Evolutionary conservation across 64 coral and sea anemone species (phyloP), one percentile per base, ranked within the genome.

Genomic region (Porites lutea): DNA sequence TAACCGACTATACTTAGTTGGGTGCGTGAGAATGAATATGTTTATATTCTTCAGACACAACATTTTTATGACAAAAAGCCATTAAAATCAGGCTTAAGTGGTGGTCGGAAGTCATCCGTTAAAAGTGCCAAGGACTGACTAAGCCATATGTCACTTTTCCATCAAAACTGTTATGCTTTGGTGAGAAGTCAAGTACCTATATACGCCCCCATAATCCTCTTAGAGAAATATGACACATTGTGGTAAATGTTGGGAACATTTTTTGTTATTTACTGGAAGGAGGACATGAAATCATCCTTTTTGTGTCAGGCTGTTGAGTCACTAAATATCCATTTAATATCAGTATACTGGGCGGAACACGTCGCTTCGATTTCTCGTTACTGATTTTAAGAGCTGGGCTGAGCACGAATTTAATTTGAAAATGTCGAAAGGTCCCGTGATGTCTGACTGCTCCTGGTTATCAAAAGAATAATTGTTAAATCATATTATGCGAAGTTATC

Each of bases 61-160:
- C 27, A 37, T 37, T 37, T 37, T 37, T 37, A 37, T 37, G 27
- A 37, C 27, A 0, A 15, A 52, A 52, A 18, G 45, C 74, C 14
- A 7, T 52, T 54, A 48, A 19, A 54, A 77, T 3, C 14, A 70
- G 3, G 20, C 2, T 77, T n/a, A 77, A 77, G 74, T 77, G 74
- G 48, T 54, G 74, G 74, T 77, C 74, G 18, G 74, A 77, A 77
- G 48, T 47, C 13, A 77, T 77, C 74, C n/a, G 52, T 77, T 49
- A 52, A 52, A 8, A 9, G 7, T 77, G 49, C 49, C 74, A 77
- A 77, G 16, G 27, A 10, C 3, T 8, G 7, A n/a, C 3, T 57
- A 70, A 4, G 6, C 19, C 7, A 6, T 70, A 21, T 70, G n/a
- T 70, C 66, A 21, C 66, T 21, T 70, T 70, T 8, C 66, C 66